These are phyloP conservation scores for Saccopteryx leptura DNA, from an alignment of 2,113 vertebrate species.

Conservation along the genomic window DNA sequence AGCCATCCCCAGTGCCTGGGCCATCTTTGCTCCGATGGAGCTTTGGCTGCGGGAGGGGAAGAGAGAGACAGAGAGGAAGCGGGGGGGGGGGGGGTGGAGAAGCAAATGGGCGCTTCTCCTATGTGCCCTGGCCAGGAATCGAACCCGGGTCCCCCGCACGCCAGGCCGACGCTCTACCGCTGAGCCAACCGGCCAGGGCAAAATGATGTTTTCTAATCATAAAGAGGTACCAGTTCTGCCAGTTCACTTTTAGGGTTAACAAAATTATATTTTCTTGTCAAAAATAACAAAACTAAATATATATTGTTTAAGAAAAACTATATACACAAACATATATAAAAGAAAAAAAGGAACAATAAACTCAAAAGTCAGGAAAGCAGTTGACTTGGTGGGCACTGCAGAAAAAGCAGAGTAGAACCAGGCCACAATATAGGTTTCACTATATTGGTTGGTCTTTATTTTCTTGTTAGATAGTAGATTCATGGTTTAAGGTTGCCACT, in stretches of 20 bases:
- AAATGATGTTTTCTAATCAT: not conserved
- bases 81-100: too few species aligned
- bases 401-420: not conserved
- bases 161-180: too few species aligned
- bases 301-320: conserved; percentile 2
- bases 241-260: not conserved
- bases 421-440: not conserved
- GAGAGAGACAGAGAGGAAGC: too few species aligned
- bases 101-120: too few species aligned
- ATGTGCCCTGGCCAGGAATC: too few species aligned
- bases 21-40: too few species aligned
- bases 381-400: not conserved
- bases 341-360: conserved; percentile 32
- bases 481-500: not conserved
- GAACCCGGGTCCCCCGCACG: too few species aligned
- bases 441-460: conserved; percentile 37
- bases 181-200: too few species aligned
- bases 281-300: conserved; percentile 28
- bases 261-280: conserved; percentile 52
- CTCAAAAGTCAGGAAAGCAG: conserved; percentile 16
- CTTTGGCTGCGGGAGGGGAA: too few species aligned
- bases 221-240: not conserved
- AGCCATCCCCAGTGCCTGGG: too few species aligned
- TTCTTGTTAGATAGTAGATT: conserved; percentile 23
- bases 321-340: not conserved